Conservation (phyloP, 2,888 invertebrate genomes). For the Fragum fragum region DNA sequence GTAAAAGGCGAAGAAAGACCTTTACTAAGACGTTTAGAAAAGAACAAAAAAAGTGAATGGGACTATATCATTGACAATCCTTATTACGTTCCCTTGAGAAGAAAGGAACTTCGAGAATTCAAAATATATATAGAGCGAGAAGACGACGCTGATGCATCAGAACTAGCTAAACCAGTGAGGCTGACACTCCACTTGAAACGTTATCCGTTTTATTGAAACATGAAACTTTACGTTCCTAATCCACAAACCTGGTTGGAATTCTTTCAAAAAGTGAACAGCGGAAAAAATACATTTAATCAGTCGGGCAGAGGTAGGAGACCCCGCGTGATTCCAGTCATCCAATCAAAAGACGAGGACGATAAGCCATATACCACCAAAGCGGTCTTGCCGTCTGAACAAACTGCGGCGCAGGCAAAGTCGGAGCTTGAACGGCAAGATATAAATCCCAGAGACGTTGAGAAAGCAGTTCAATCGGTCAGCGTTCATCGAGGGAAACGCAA, state of each 20-base stretch:
- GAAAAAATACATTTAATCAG: conserved; percentile 38
- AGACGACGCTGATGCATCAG: too few species aligned
- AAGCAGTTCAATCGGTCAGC: conserved; percentile 25
- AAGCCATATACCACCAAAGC: conserved; percentile 39
- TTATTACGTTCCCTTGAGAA: conserved; percentile 44
- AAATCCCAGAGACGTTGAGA: conserved; percentile 35
- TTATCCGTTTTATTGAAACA: too few species aligned
- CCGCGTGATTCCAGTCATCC: conserved; percentile 35
- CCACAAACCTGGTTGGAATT: conserved; percentile 57
- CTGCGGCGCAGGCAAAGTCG: conserved; percentile 50
- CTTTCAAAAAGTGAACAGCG: conserved; percentile 38
- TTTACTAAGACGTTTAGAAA: too few species aligned
- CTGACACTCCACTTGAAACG: conserved; percentile 23
- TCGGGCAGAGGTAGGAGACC: conserved; percentile 41
- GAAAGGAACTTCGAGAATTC: conserved; percentile 37
- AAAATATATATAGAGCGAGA: conserved; percentile 52
- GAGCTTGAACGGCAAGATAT: conserved; percentile 51
- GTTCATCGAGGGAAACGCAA: not conserved
- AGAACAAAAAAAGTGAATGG: too few species aligned
- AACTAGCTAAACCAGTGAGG: too few species aligned
- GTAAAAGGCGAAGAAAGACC: too few species aligned
- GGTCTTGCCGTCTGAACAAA: conserved; percentile 56
- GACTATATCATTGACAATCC: too few species aligned
- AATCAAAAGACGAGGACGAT: conserved; percentile 16
- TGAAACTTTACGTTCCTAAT: conserved; percentile 62